These are phyloP conservation scores for Ectropis crepuscularia DNA, from an alignment of 2,888 invertebrate species.

Conservation along the genomic window DNA sequence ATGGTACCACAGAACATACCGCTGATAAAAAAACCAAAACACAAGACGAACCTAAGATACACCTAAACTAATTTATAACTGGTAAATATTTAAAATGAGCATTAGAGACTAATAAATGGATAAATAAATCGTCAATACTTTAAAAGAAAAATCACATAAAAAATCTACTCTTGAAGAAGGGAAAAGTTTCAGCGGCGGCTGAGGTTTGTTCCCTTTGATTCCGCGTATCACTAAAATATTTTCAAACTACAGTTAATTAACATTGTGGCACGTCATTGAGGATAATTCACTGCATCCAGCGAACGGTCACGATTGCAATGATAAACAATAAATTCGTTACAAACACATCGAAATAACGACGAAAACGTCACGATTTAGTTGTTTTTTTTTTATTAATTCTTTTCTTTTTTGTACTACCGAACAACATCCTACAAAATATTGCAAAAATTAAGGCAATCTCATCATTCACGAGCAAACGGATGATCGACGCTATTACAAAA, in stretches of 20 bases:
- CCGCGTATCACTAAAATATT: slow-evolving; percentile 66
- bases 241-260: slow-evolving; percentile 75
- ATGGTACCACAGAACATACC: slow-evolving; percentile 64
- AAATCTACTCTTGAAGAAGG: slow-evolving; percentile 50
- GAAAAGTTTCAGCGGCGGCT: slow-evolving; percentile 54
- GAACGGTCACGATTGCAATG: slow-evolving; percentile 58
- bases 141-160: slow-evolving; percentile 70
- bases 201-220: slow-evolving; percentile 64
- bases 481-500: slow-evolving; percentile 49
- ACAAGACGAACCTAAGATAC: slow-evolving; percentile 73
- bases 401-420: slow-evolving; percentile 73
- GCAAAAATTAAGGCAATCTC: slow-evolving; percentile 61
- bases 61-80: slow-evolving; percentile 74
- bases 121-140: slow-evolving; percentile 77
- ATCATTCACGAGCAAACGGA: slow-evolving; percentile 50
- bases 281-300: slow-evolving; percentile 64
- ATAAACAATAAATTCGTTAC: slow-evolving; percentile 72
- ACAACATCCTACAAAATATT: slow-evolving; percentile 57
- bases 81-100: slow-evolving; percentile 82
- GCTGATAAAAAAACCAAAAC: slow-evolving; percentile 53
- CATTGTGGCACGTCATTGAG: slow-evolving; percentile 80
- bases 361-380: slow-evolving; percentile 52
- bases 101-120: slow-evolving; percentile 77
- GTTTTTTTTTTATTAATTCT: slow-evolving; percentile 36
- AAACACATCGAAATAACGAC: slow-evolving; percentile 59